A percentile compares a stretch with the other conserved stretches of the same genome.
These are phyloP conservation scores for Platycnemis pennipes DNA, from an alignment of 2,888 invertebrate species.

Conservation along the genomic window DNA sequence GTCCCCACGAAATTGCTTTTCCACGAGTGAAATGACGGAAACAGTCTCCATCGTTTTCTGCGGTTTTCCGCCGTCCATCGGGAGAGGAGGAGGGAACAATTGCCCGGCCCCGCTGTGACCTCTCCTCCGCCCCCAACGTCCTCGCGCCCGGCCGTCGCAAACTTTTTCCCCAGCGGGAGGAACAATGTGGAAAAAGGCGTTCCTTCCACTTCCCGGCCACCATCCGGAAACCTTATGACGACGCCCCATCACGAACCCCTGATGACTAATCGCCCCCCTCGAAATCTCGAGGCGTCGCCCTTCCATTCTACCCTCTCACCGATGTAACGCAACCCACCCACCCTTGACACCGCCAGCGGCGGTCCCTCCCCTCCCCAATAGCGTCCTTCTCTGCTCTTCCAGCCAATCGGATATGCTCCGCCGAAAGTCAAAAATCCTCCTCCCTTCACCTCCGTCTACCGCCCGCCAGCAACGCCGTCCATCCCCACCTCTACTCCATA, in stretches of 20 bases:
- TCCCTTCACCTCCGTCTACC: background rate
- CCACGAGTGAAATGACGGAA: background rate
- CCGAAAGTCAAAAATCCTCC: constrained; percentile 6
- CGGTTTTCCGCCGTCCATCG: background rate
- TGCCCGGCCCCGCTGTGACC: background rate
- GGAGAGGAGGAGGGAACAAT: background rate
- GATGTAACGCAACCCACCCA: background rate
- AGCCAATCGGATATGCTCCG: background rate
- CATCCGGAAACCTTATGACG: constrained; percentile 45
- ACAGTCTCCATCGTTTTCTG: background rate
- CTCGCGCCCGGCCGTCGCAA: background rate
- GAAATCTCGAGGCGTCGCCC: background rate
- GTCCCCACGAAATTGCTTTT: constrained; percentile 13
- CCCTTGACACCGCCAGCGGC: background rate
- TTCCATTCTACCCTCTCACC: background rate
- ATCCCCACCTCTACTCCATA: no score
- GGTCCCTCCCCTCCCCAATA: background rate
- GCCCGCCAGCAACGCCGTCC: background rate
- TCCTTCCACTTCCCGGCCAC: background rate
- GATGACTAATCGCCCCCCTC: constrained; percentile 53
- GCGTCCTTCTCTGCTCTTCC: background rate
- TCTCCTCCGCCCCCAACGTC: background rate
- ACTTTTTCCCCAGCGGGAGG: background rate
- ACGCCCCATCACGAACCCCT: constrained; percentile 28
- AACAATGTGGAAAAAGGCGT: background rate